Percentiles rank a stretch among this genome's conserved stretches.
These are phyloP conservation scores for Drosophila parvula DNA, from an alignment of 1,140 invertebrate species.

Conservation along the genomic window DNA sequence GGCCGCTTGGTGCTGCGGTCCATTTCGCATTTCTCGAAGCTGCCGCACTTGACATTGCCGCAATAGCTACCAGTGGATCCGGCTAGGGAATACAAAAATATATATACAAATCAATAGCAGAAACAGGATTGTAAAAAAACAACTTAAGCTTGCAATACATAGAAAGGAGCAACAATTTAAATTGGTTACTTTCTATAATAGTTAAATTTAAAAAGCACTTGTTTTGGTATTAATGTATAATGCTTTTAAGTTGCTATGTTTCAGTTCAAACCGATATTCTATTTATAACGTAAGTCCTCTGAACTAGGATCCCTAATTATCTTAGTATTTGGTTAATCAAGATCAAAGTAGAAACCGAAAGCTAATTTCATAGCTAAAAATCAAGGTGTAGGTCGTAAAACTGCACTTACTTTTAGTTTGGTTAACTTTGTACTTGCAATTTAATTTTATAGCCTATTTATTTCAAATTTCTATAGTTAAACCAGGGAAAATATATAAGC, in stretches of 20 bases:
- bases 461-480: no score
- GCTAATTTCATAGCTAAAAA: background rate
- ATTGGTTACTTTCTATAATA: background rate
- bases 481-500: no score
- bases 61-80: slow-evolving; percentile 86
- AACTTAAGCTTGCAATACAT: background rate
- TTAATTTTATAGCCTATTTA: no score
- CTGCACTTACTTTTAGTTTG: background rate
- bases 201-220: background rate
- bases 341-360: background rate
- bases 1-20: slow-evolving; percentile 87
- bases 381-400: no score
- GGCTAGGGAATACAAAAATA: slow-evolving; percentile 70
- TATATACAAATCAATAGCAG: background rate
- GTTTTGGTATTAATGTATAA: background rate
- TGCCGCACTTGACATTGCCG: slow-evolving; percentile 88
- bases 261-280: background rate
- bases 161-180: background rate
- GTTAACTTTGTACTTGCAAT: background rate
- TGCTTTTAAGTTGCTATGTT: background rate
- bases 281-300: no score
- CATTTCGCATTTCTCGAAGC: slow-evolving; percentile 88
- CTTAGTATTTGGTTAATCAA: background rate
- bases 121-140: background rate
- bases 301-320: no score